Evolutionary conservation across 2,797 vertebrate genomes (phyloP).

Genomic region (Cuculus canorus): DNA sequence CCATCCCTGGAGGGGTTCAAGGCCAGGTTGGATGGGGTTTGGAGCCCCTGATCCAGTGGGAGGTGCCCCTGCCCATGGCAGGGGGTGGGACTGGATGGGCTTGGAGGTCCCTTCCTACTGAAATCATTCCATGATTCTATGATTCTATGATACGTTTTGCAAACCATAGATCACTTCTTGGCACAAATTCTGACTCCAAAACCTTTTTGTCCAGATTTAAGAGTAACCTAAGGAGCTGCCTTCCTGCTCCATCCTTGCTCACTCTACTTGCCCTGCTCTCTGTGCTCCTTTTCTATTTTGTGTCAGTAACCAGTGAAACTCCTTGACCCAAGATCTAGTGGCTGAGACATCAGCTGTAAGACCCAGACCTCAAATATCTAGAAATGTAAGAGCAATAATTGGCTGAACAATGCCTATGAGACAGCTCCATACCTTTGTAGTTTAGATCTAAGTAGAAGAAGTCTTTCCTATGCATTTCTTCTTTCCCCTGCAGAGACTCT

Average conservation of each 20-base stretch:
- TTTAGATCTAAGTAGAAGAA: neutral
- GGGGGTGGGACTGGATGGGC: no score
- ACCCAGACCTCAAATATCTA: neutral
- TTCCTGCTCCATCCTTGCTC: neutral
- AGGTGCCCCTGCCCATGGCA: no score
- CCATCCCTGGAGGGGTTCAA: no score
- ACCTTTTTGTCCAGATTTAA: neutral
- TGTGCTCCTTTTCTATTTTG: accelerated
- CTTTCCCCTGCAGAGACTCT: neutral
- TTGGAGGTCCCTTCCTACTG: no score
- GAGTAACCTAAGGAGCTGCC: neutral
- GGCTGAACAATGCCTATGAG: neutral
- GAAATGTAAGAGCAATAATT: neutral
- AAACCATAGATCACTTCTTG: neutral
- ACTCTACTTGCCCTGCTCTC: neutral
- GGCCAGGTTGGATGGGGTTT: no score
- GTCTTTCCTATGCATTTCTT: neutral
- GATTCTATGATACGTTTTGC: neutral
- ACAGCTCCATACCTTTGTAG: neutral
- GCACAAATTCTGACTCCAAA: neutral
- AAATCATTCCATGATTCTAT: no score
- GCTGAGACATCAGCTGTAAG: accelerated
- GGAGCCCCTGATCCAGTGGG: no score
- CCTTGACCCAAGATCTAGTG: neutral
- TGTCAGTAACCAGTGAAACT: neutral